Conservation (phyloP, 2,888 invertebrate genomes). For the Athetis lepigone region DNA sequence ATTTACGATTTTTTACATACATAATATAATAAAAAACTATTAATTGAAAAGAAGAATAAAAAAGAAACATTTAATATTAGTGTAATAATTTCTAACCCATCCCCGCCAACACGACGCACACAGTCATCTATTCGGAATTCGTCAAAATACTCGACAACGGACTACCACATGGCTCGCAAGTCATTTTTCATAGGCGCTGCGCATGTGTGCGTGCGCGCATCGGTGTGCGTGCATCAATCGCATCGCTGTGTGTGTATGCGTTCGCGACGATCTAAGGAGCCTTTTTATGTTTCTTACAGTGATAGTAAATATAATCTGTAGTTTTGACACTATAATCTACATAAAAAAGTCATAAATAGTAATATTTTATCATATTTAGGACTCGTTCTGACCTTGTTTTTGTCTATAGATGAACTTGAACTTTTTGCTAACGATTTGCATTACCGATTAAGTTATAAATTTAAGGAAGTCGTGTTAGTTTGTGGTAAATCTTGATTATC, state of each 20-base stretch:
- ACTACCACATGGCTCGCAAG: slow-evolving; percentile 86
- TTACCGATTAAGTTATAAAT: slow-evolving; percentile 31
- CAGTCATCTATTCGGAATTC: slow-evolving; percentile 85
- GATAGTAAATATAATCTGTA: slow-evolving; percentile 46
- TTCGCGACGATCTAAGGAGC: slow-evolving; percentile 52
- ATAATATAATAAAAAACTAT: no score
- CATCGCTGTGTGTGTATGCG: slow-evolving; percentile 46
- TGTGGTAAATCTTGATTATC: slow-evolving; percentile 31
- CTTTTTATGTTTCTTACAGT: slow-evolving; percentile 52
- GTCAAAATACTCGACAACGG: slow-evolving; percentile 87
- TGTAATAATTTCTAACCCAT: background rate
- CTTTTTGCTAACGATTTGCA: slow-evolving; percentile 42
- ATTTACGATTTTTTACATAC: no score
- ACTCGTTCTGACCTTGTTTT: slow-evolving; percentile 36
- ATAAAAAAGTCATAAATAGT: slow-evolving; percentile 38
- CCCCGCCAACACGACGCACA: slow-evolving; percentile 66
- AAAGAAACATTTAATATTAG: background rate
- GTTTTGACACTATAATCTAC: slow-evolving; percentile 43
- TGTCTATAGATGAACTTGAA: slow-evolving; percentile 54
- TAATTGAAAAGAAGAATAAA: background rate
- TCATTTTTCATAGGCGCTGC: slow-evolving; percentile 77
- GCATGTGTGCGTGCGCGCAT: slow-evolving; percentile 65
- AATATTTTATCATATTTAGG: slow-evolving; percentile 34
- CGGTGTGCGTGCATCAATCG: slow-evolving; percentile 32
- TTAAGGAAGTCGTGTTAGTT: slow-evolving; percentile 30